A percentile compares a stretch with the other conserved stretches of the same genome.
These are phyloP conservation scores for Adelphocoris suturalis DNA, from an alignment of 2,888 invertebrate species.

Conservation along the genomic window DNA sequence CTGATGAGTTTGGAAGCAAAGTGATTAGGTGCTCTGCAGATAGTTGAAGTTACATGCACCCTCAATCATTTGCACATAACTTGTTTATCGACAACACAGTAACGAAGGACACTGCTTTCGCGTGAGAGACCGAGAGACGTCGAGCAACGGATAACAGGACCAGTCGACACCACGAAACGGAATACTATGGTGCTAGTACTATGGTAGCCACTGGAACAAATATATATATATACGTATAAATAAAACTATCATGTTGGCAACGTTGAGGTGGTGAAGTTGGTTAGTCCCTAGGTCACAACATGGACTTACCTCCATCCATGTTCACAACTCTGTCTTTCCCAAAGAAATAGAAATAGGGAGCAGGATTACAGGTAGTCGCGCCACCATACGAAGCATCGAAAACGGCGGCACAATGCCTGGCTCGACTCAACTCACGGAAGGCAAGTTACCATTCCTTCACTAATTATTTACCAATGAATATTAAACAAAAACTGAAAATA, in stretches of 20 bases:
- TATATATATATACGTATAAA: no score
- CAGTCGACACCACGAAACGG: neutral
- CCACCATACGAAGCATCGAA: no score
- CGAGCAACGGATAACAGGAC: neutral
- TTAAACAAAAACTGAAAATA: no score
- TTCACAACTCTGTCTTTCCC: no score
- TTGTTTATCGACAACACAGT: constrained; percentile 15
- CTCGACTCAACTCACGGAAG: no score
- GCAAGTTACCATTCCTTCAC: no score
- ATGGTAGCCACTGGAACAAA: neutral
- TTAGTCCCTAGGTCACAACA: no score
- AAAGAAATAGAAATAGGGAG: no score
- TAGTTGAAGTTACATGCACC: neutral
- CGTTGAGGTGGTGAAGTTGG: neutral
- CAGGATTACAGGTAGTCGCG: no score
- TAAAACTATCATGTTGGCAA: neutral
- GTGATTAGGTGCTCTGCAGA: neutral
- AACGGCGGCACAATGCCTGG: no score
- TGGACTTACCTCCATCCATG: no score
- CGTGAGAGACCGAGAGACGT: neutral
- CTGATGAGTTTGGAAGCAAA: neutral
- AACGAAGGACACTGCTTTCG: neutral
- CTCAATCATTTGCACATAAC: constrained; percentile 17
- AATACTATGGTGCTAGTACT: neutral
- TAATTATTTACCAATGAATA: no score